These are phyloP conservation scores for Leptinotarsa juncta DNA, from an alignment of 2,888 invertebrate species.

Conservation along the genomic window DNA sequence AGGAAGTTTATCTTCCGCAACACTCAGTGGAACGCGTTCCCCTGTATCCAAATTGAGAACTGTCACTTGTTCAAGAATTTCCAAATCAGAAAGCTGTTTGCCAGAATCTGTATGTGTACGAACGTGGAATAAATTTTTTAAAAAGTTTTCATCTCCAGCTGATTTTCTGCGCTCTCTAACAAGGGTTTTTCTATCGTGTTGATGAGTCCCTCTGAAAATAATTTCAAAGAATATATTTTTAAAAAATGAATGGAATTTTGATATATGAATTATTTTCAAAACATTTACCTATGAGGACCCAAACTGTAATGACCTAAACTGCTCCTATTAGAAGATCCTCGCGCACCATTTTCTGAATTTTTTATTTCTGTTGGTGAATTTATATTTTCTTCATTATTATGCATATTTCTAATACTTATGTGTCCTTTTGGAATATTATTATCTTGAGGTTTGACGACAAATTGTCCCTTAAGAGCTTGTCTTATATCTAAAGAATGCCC, in stretches of 20 bases:
- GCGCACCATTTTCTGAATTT: conserved; percentile 56
- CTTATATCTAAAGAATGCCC: conserved; percentile 62
- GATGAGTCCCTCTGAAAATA: conserved; percentile 56
- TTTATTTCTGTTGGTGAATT: conserved; percentile 36
- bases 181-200: conserved; percentile 49
- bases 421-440: conserved; percentile 76
- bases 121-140: conserved; percentile 78
- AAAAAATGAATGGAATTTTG: too few species aligned
- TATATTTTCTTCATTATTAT: conserved; percentile 25
- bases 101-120: conserved; percentile 89
- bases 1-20: conserved; percentile 93
- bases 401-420: conserved; percentile 14
- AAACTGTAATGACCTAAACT: conserved; percentile 65
- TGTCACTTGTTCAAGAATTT: conserved; percentile 88
- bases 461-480: conserved; percentile 68
- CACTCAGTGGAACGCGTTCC: conserved; percentile 92
- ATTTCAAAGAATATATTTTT: not conserved
- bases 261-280: too few species aligned
- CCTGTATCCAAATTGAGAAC: conserved; percentile 87
- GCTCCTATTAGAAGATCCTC: conserved; percentile 67
- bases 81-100: conserved; percentile 87
- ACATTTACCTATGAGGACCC: conserved; percentile 61
- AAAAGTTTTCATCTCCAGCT: conserved; percentile 83
- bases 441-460: conserved; percentile 74
- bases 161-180: conserved; percentile 79